Conservation (phyloP, 2,888 invertebrate species). For the Flexamia atlantica region DNA sequence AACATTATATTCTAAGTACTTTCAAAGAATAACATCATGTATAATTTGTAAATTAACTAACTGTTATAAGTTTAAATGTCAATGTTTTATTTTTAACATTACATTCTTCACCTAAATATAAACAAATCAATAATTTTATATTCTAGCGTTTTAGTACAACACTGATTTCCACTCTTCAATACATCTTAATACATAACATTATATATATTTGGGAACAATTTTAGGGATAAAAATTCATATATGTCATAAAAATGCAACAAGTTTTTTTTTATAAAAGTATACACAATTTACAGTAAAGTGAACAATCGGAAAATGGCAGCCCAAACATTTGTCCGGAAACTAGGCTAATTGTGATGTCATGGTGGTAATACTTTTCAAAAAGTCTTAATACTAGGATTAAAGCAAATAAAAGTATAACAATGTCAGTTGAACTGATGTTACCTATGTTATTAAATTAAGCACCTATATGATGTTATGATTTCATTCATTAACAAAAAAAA, state of each 20-base stretch:
- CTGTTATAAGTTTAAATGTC: no score
- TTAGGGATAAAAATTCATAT: conserved; percentile 6
- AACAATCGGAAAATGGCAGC: conserved; percentile 32
- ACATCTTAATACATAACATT: conserved; percentile 7
- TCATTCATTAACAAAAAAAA: conserved; percentile 29
- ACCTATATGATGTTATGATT: conserved; percentile 52
- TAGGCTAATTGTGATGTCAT: conserved; percentile 41
- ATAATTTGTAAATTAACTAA: no score
- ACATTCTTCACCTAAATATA: no score
- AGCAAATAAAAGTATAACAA: neutral
- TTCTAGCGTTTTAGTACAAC: neutral
- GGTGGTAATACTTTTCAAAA: conserved; percentile 37
- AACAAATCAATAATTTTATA: neutral
- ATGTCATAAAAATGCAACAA: conserved; percentile 17
- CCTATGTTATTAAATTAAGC: conserved; percentile 36
- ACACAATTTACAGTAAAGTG: conserved; percentile 37
- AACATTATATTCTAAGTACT: no score
- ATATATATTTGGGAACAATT: conserved; percentile 26
- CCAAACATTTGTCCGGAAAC: neutral
- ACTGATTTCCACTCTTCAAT: neutral
- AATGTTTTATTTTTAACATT: no score
- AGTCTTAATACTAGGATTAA: conserved; percentile 19
- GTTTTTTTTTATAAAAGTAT: conserved; percentile 12
- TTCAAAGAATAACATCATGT: no score
- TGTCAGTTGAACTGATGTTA: neutral